A percentile compares a stretch with the other conserved stretches of the same genome.
phyloP scores from a whole-genome alignment of 2,113 vertebrate species.

The Macaca nemestrina region DNA sequence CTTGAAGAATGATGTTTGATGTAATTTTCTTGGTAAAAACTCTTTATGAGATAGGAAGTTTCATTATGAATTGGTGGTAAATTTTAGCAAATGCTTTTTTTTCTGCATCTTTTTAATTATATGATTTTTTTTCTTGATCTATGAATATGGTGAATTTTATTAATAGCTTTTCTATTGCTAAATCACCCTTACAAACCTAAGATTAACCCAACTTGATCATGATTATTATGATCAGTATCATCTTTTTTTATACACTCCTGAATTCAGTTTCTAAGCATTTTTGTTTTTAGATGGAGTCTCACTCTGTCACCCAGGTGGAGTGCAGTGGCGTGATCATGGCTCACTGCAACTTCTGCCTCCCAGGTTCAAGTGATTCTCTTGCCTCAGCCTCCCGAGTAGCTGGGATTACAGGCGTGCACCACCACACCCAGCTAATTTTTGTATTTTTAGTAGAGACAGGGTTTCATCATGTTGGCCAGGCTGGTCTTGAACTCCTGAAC shows the following conservation, averaged over 20 bases:
- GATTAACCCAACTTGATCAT: neutral
- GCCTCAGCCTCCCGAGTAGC: too few relatives aligned
- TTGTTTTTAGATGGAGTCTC: too few relatives aligned
- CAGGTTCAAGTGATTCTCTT: too few relatives aligned
- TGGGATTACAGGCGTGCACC: too few relatives aligned
- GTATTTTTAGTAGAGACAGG: too few relatives aligned
- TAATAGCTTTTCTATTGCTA: constrained; percentile 36
- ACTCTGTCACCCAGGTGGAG: too few relatives aligned
- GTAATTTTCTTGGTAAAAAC: neutral
- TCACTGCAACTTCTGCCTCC: too few relatives aligned
- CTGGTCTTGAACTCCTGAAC: too few relatives aligned
- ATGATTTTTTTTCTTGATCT: neutral
- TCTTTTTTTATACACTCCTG: neutral
- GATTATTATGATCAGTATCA: neutral
- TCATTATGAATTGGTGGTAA: neutral
- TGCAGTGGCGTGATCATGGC: too few relatives aligned
- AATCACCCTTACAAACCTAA: neutral
- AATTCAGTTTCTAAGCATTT: neutral
- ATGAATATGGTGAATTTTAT: neutral
- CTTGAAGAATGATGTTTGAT: constrained; percentile 39
- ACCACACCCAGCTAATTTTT: too few relatives aligned
- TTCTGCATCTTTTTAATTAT: neutral
- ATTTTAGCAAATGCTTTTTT: neutral
- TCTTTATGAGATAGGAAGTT: constrained; percentile 23
- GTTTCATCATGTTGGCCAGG: too few relatives aligned